Conservation (phyloP, 2,888 invertebrate species). For the Pyrochroa serraticornis region DNA sequence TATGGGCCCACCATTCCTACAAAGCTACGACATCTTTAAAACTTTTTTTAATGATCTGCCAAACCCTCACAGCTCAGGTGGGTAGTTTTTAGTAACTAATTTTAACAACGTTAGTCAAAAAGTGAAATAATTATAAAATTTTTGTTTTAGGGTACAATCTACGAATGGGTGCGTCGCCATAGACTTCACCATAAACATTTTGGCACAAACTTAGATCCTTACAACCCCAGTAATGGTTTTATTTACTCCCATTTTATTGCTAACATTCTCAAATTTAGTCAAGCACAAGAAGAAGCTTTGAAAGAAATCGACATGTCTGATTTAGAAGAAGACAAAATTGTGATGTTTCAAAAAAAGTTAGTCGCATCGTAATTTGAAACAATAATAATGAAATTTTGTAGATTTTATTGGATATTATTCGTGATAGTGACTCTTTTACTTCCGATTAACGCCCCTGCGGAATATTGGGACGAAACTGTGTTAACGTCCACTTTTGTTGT, state of each 20-base stretch:
- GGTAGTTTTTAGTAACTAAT: slow-evolving; percentile 49
- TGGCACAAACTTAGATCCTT: slow-evolving; percentile 80
- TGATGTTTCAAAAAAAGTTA: slow-evolving; percentile 82
- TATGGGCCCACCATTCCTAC: slow-evolving; percentile 91
- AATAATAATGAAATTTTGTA: slow-evolving; percentile 50
- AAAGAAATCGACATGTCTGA: slow-evolving; percentile 79
- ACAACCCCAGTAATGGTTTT: slow-evolving; percentile 80
- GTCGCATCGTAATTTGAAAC: not conserved
- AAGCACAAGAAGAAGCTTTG: slow-evolving; percentile 68
- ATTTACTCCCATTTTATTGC: slow-evolving; percentile 80
- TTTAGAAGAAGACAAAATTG: slow-evolving; percentile 74
- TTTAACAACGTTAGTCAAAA: no score
- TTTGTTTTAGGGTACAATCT: slow-evolving; percentile 74
- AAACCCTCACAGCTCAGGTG: slow-evolving; percentile 90
- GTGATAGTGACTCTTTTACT: slow-evolving; percentile 68
- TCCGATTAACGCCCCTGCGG: slow-evolving; percentile 77
- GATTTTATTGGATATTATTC: slow-evolving; percentile 74
- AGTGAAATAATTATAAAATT: no score
- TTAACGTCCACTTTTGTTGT: slow-evolving; percentile 67
- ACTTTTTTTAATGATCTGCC: slow-evolving; percentile 79
- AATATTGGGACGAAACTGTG: slow-evolving; percentile 78
- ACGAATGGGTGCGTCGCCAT: slow-evolving; percentile 84
- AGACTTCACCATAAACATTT: slow-evolving; percentile 81
- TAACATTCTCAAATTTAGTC: slow-evolving; percentile 68
- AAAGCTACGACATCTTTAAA: slow-evolving; percentile 74